Evolutionary conservation across 2,888 invertebrate genomes (phyloP).

Genomic region (Pyrrhia umbra): DNA sequence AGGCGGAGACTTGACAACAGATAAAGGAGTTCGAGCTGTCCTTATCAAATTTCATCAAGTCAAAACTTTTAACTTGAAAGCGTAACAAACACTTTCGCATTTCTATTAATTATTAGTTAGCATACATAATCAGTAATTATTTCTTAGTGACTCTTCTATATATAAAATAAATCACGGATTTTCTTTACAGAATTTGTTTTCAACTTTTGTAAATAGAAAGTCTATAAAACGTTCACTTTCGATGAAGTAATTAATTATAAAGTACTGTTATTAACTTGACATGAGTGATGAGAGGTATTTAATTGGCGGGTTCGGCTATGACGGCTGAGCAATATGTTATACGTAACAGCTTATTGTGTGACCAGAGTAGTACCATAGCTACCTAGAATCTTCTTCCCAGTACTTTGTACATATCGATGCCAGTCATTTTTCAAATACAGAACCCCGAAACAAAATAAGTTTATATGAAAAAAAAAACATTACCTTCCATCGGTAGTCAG

Average conservation of each 20-base stretch:
- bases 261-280: constrained; percentile 39
- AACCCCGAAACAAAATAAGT: no score
- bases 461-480: no score
- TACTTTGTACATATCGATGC: no score
- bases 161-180: constrained; percentile 16
- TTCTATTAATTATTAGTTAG: constrained; percentile 23
- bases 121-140: constrained; percentile 12
- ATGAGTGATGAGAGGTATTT: constrained; percentile 19
- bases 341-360: constrained; percentile 7
- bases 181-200: constrained; percentile 9
- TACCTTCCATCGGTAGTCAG: no score
- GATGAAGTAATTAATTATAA: constrained; percentile 34
- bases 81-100: not conserved
- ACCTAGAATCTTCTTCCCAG: no score
- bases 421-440: no score
- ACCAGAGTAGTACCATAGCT: no score
- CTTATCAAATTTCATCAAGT: no score
- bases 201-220: constrained; percentile 37
- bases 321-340: constrained; percentile 6
- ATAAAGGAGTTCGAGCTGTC: no score
- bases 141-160: constrained; percentile 8
- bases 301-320: constrained; percentile 15
- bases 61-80: no score
- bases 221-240: constrained; percentile 32
- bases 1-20: no score